A percentile compares a stretch with the other conserved stretches of the same genome.
Conservation (phyloP, 2,888 invertebrate genomes). For the Temnothorax rugatulus region DNA sequence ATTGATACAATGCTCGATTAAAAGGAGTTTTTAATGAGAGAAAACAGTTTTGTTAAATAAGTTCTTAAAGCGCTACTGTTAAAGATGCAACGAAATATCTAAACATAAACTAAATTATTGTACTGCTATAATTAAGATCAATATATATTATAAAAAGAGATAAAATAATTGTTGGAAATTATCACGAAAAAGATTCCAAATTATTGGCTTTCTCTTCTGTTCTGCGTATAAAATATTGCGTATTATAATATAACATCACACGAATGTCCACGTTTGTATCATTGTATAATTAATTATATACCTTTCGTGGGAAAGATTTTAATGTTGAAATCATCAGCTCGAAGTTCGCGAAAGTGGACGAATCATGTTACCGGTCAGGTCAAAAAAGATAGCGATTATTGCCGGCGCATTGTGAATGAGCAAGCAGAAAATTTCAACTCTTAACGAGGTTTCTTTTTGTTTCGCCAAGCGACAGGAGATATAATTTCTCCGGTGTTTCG, state of each 20-base stretch:
- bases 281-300: neutral
- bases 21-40: constrained; percentile 26
- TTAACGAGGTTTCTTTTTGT: constrained; percentile 14
- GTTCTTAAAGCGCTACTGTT: neutral
- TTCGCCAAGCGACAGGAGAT: neutral
- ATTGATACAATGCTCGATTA: neutral
- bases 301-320: neutral
- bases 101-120: neutral
- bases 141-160: neutral
- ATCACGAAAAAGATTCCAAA: neutral
- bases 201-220: constrained; percentile 21
- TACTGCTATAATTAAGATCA: neutral
- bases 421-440: constrained; percentile 13
- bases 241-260: neutral
- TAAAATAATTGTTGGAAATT: neutral
- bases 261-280: neutral
- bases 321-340: neutral
- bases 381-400: constrained; percentile 34
- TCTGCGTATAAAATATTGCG: neutral
- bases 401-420: constrained; percentile 20
- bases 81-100: neutral
- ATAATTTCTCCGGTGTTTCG: constrained; percentile 32
- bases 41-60: constrained; percentile 15
- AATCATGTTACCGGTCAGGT: neutral
- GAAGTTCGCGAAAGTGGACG: constrained; percentile 13